phyloP scores from a whole-genome alignment of 2,113 vertebrate species.

The Acanthochromis polyacanthus region DNA sequence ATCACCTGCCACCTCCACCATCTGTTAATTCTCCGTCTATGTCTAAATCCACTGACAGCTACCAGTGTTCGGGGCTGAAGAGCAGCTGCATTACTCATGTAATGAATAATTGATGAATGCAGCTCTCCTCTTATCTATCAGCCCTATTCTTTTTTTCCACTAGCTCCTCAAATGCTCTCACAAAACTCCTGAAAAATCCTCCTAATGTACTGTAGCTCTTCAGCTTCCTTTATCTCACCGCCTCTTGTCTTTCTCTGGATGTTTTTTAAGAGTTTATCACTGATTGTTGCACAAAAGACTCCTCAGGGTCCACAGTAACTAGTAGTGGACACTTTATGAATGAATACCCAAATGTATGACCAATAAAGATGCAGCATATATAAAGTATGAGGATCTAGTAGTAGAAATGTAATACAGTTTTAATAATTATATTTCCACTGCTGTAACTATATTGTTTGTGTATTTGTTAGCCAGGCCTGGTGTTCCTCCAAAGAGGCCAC shows the following conservation, averaged over 20 bases:
- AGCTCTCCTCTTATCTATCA: slow-evolving; percentile 37
- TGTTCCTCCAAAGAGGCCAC: too few species aligned
- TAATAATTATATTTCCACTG: too few species aligned
- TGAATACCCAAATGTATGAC: too few species aligned
- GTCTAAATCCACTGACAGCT: slow-evolving; percentile 20
- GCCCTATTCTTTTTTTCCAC: slow-evolving; percentile 42
- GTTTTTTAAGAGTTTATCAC: slow-evolving; percentile 35
- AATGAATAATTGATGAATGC: slow-evolving; percentile 53
- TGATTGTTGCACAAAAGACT: slow-evolving; percentile 21
- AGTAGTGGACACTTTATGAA: neutral
- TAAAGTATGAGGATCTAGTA: too few species aligned
- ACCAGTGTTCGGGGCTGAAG: slow-evolving; percentile 23
- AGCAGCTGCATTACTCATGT: slow-evolving; percentile 30
- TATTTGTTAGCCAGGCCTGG: too few species aligned
- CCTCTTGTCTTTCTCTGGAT: slow-evolving; percentile 13
- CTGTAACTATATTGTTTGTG: too few species aligned
- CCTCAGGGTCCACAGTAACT: neutral
- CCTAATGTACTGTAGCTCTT: slow-evolving; percentile 8
- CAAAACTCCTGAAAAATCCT: slow-evolving; percentile 27
- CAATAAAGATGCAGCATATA: too few species aligned
- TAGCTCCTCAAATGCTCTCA: slow-evolving; percentile 31
- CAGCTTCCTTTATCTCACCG: slow-evolving; percentile 14
- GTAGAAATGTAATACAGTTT: too few species aligned
- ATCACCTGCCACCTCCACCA: slow-evolving; percentile 2
- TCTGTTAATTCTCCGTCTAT: slow-evolving; percentile 24